Conservation (phyloP, 2,113 vertebrate species). For the Mesembrinibis cayennensis region DNA sequence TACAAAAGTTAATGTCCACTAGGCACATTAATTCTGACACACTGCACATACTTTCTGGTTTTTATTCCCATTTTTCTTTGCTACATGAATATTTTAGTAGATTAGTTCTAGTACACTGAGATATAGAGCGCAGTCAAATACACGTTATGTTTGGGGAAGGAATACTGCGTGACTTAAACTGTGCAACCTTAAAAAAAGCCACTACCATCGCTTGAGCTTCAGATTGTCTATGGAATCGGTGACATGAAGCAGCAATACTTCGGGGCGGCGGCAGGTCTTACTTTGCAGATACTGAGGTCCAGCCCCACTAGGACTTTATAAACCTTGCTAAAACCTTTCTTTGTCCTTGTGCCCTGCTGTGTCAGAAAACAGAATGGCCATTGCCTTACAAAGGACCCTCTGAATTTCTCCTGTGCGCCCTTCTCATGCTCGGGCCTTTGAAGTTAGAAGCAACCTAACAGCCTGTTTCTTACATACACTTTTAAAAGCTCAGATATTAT, state of each 20-base stretch:
- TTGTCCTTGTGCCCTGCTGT: background rate
- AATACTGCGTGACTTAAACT: background rate
- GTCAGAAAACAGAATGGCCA: background rate
- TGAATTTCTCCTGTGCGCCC: background rate
- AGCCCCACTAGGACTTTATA: background rate
- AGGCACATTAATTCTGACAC: background rate
- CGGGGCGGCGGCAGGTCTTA: background rate
- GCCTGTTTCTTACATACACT: background rate
- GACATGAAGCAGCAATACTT: background rate
- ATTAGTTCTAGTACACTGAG: background rate
- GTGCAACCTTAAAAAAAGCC: background rate
- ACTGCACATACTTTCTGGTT: background rate
- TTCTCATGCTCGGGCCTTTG: background rate
- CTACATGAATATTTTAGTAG: slow-evolving; percentile 29
- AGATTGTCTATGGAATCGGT: background rate
- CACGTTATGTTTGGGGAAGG: background rate
- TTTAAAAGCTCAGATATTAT: background rate
- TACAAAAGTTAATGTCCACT: background rate
- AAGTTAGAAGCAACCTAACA: background rate
- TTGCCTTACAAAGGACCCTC: background rate
- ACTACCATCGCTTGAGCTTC: background rate
- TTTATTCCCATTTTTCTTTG: background rate
- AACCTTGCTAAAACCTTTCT: background rate
- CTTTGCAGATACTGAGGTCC: background rate
- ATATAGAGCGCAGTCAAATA: background rate